Evolutionary conservation across 2,888 invertebrate genomes (phyloP).

Genomic region (Torymus texanus): DNA sequence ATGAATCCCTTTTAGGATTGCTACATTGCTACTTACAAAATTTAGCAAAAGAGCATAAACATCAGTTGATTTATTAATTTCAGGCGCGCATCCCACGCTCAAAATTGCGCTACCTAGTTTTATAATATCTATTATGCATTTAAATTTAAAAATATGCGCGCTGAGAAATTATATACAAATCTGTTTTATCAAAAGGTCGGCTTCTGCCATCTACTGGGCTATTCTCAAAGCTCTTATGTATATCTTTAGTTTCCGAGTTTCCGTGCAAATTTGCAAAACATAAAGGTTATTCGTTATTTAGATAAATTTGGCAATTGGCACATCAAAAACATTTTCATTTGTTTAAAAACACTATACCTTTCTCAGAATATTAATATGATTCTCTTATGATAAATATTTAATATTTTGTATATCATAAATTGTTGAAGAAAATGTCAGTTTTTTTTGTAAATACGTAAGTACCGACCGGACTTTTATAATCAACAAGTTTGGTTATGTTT

Average conservation of each 20-base stretch:
- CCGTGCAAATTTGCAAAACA: too few species aligned
- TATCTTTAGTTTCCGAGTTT: too few species aligned
- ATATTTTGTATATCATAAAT: background rate
- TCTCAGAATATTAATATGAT: slow-evolving; percentile 2
- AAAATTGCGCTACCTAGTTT: too few species aligned
- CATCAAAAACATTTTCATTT: slow-evolving; percentile 31
- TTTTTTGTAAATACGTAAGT: slow-evolving; percentile 86
- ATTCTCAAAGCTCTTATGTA: background rate
- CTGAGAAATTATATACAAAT: background rate
- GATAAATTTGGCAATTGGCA: slow-evolving; percentile 21
- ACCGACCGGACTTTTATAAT: slow-evolving; percentile 62
- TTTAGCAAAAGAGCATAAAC: too few species aligned
- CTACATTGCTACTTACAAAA: too few species aligned
- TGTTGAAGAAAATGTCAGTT: slow-evolving; percentile 78
- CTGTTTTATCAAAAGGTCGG: slow-evolving; percentile 4
- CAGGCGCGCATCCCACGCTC: too few species aligned
- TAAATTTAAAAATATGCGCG: too few species aligned
- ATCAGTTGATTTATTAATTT: too few species aligned
- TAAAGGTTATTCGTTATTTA: slow-evolving; percentile 21
- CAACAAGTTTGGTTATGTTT: slow-evolving; percentile 66
- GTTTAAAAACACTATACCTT: background rate
- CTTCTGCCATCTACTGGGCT: slow-evolving; percentile 15
- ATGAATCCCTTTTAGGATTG: too few species aligned
- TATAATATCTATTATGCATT: too few species aligned
- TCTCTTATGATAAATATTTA: slow-evolving; percentile 2